phyloP scores from a whole-genome alignment of 2,113 vertebrate species.

The Xiphias gladius region DNA sequence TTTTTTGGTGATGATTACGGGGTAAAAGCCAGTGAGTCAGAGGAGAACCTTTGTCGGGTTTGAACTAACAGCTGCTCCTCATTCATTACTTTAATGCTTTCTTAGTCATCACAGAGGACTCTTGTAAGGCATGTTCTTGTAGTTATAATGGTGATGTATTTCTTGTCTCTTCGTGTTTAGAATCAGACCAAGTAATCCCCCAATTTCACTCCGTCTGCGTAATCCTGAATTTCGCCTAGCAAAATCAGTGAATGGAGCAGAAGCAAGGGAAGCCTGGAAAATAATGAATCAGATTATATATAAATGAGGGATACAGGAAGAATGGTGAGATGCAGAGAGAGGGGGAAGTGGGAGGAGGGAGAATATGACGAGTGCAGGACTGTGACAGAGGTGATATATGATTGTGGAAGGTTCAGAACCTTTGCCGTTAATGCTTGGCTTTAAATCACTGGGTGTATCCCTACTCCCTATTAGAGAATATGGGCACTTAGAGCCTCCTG shows the following conservation, averaged over 20 bases:
- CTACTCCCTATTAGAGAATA: constrained; percentile 38
- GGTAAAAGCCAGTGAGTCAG: constrained; percentile 57
- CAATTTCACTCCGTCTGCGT: neutral
- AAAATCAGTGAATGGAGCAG: neutral
- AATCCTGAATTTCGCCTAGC: neutral
- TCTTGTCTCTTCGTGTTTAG: neutral
- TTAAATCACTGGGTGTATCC: constrained; percentile 53
- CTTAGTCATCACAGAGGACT: constrained; percentile 28
- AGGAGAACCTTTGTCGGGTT: constrained; percentile 41
- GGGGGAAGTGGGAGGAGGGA: neutral
- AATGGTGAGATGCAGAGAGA: neutral
- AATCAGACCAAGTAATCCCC: neutral
- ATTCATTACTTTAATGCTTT: constrained; percentile 43
- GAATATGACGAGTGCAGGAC: neutral
- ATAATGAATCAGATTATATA: neutral
- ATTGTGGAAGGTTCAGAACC: constrained; percentile 28
- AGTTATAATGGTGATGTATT: constrained; percentile 14
- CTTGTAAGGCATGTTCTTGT: neutral
- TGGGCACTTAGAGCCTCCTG: constrained; percentile 37
- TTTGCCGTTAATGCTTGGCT: constrained; percentile 3
- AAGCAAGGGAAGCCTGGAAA: neutral
- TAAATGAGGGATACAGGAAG: neutral
- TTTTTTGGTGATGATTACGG: constrained; percentile 53
- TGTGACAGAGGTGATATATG: constrained; percentile 31
- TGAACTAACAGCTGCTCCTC: constrained; percentile 56